Evolutionary conservation across 2,888 invertebrate species (phyloP), one percentile per base, ranked within the genome.

Genomic region (Clepsis dumicolana): DNA sequence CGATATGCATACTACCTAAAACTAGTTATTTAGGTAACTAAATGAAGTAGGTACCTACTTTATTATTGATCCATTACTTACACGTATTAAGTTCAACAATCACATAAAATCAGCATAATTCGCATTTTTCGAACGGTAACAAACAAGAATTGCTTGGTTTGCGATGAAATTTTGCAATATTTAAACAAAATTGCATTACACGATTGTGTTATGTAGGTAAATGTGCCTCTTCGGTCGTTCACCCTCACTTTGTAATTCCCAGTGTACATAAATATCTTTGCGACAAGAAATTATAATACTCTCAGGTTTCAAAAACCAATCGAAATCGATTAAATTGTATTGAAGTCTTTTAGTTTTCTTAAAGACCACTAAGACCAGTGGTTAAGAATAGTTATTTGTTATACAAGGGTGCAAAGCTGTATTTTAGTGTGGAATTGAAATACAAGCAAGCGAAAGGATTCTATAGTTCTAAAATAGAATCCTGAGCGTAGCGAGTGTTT

Each of bases 191-290:
- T 86, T 89, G 87, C 87, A 86, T 85, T 82, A 84, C 75, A 74
- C 71, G 73, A 71, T 71, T 77, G 70, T 75, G 44, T 72, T 78
- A 89, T 77, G 82, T 86, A 85, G 88, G 90, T 88, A 85, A 90
- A 76, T 87, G 78, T 89, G 88, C 80, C 85, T 82, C 50, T 54
- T 57, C 70, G 89, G 84, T 68, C 83, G 78, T 85, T 89, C 76
- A 90, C 85, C 87, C 80, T 21, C 69, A 35, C 61, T 71, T 70
- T 65, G 53, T 60, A n/a, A 52, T 25, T 25, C 24, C 4, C 14
- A n/a, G 25, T 41, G 16, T 41, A 25, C n/a, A n/a, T n/a, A 52
- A 24, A 25, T 25, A 12, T 35, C 14, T 14, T 35, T 2, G n/a
- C n/a, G 14, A 3, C 35, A 10, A 32, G 32, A n/a, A n/a, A n/a